Conservation (phyloP, 1,140 invertebrate species). For the Heliconius melpomene region DNA sequence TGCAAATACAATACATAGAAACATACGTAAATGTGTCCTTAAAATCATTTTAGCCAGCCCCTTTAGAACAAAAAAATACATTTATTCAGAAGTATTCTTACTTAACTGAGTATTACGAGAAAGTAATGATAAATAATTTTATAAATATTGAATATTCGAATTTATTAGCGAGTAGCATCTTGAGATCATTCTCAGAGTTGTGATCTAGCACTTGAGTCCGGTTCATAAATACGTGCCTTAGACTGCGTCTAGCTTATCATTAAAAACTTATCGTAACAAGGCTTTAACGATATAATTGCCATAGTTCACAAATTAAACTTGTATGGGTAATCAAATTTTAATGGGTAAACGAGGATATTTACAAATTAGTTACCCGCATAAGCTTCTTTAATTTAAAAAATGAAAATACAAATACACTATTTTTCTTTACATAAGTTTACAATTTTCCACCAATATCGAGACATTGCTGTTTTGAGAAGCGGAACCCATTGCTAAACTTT, state of each 20-base stretch:
- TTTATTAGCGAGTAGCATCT: background rate
- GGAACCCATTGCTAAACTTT: too few relatives aligned
- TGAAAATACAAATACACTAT: background rate
- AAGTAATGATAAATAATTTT: background rate
- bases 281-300: background rate
- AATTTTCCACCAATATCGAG: too few relatives aligned
- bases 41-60: too few relatives aligned
- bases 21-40: too few relatives aligned
- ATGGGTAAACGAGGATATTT: background rate
- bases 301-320: background rate
- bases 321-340: background rate
- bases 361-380: conserved; percentile 9
- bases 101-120: background rate
- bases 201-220: too few relatives aligned
- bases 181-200: too few relatives aligned
- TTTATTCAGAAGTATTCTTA: background rate
- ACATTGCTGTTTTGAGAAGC: too few relatives aligned
- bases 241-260: background rate
- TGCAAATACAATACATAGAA: too few relatives aligned
- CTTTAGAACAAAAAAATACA: background rate
- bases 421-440: background rate
- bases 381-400: background rate
- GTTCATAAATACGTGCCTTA: too few relatives aligned
- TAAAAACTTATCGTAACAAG: background rate
- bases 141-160: background rate